Conservation (phyloP, 1,140 invertebrate species). For the Calliopsis andreniformis region DNA sequence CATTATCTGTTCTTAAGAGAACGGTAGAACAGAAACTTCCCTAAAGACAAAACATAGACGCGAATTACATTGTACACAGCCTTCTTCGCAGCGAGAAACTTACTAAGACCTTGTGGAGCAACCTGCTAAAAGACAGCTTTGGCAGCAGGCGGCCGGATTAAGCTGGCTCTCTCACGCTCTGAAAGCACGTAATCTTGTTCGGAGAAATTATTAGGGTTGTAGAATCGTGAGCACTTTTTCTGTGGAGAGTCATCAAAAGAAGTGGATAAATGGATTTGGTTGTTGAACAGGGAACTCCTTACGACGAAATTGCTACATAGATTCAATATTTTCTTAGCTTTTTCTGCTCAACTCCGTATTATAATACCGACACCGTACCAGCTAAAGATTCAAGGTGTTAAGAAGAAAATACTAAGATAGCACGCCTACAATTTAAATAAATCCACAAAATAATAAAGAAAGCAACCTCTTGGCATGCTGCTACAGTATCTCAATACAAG, state of each 20-base stretch:
- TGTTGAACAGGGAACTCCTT: too few relatives aligned
- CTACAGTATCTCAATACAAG: too few relatives aligned
- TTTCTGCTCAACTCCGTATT: too few relatives aligned
- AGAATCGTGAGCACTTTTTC: conserved; percentile 4
- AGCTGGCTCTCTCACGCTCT: conserved; percentile 19
- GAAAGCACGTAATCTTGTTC: conserved; percentile 45
- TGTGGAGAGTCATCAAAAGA: neutral
- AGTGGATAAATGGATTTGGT: neutral
- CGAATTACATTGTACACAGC: conserved; percentile 40
- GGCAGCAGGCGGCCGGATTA: conserved; percentile 40
- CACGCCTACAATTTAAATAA: too few relatives aligned
- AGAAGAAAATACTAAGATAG: too few relatives aligned
- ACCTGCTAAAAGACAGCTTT: conserved; percentile 44
- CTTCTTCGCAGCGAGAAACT: conserved; percentile 34
- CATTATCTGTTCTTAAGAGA: conserved; percentile 30
- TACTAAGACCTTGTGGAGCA: conserved; percentile 52
- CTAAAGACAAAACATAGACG: conserved; percentile 37
- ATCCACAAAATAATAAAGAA: too few relatives aligned
- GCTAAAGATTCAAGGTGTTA: neutral
- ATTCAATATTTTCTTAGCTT: too few relatives aligned
- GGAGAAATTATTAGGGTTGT: conserved; percentile 51
- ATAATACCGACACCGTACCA: neutral
- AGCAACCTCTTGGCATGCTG: too few relatives aligned
- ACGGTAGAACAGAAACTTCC: conserved; percentile 32
- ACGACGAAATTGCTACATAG: too few relatives aligned